Conservation (phyloP, 1,140 invertebrate genomes). For the Drosophila gunungcola region DNA sequence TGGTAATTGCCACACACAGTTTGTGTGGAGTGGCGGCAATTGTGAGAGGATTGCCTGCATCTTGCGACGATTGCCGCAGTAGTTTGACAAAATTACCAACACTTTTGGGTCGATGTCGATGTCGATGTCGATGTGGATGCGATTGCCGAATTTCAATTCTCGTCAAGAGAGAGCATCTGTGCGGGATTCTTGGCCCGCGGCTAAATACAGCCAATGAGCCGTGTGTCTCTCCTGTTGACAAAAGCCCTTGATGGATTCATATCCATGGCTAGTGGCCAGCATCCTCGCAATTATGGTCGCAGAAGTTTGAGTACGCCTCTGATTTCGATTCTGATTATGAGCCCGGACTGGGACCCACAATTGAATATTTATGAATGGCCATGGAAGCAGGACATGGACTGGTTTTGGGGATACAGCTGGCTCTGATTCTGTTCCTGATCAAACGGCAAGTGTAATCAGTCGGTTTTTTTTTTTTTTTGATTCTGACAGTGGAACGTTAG, state of each 20-base stretch:
- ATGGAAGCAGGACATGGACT: slow-evolving; percentile 26
- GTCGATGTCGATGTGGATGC: slow-evolving; percentile 16
- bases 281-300: slow-evolving; percentile 56
- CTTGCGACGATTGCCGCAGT: slow-evolving; percentile 44
- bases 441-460: slow-evolving; percentile 80
- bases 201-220: slow-evolving; percentile 76
- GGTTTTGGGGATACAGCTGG: slow-evolving; percentile 34
- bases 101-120: slow-evolving; percentile 45
- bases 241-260: slow-evolving; percentile 70
- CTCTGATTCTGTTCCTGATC: slow-evolving; percentile 54
- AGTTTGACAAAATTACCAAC: slow-evolving; percentile 61
- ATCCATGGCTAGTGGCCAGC: slow-evolving; percentile 42
- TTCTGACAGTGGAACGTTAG: neutral
- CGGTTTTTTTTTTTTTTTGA: slow-evolving; percentile 4
- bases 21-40: slow-evolving; percentile 17
- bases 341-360: slow-evolving; percentile 37
- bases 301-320: slow-evolving; percentile 38
- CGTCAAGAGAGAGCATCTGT: slow-evolving; percentile 78
- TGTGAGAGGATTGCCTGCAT: slow-evolving; percentile 30
- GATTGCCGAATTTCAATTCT: slow-evolving; percentile 72
- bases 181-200: slow-evolving; percentile 77
- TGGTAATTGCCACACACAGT: slow-evolving; percentile 64
- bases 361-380: slow-evolving; percentile 77
- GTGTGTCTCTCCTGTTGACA: slow-evolving; percentile 71
- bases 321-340: slow-evolving; percentile 66